A percentile compares a stretch with the other conserved stretches of the same genome.
These are phyloP conservation scores for Callitettix versicolor DNA, from an alignment of 1,140 invertebrate species.

Conservation along the genomic window DNA sequence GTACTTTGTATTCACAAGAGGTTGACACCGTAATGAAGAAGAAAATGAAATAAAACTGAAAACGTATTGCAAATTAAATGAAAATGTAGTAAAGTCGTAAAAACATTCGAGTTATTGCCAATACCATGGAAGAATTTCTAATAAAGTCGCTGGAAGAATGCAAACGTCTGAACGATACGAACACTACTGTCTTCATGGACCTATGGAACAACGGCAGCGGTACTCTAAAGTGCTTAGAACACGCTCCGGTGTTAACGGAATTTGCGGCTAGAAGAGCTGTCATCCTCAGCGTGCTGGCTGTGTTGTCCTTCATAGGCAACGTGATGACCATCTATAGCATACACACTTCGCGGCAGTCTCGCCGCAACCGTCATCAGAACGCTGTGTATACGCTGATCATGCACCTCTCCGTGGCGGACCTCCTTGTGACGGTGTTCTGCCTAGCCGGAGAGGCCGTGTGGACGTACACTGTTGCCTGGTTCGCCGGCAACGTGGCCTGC, in stretches of 20 bases:
- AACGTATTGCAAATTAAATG: too few species aligned
- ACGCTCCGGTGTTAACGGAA: slow-evolving; percentile 48
- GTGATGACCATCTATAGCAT: slow-evolving; percentile 63
- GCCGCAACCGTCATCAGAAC: slow-evolving; percentile 42
- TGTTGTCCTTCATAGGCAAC: slow-evolving; percentile 62
- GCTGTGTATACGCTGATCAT: slow-evolving; percentile 67
- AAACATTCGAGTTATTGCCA: too few species aligned
- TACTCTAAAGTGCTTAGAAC: slow-evolving; percentile 37
- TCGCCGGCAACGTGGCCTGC: slow-evolving; percentile 59
- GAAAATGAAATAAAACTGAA: too few species aligned
- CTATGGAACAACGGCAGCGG: slow-evolving; percentile 4
- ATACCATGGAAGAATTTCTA: too few species aligned
- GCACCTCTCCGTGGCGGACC: slow-evolving; percentile 62
- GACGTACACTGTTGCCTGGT: slow-evolving; percentile 72
- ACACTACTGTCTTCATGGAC: background rate
- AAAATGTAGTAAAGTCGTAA: too few species aligned
- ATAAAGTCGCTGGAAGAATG: background rate
- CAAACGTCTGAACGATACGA: background rate
- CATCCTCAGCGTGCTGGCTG: slow-evolving; percentile 52
- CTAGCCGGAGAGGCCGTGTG: slow-evolving; percentile 67
- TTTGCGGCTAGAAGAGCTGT: slow-evolving; percentile 47
- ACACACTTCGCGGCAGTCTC: slow-evolving; percentile 27
- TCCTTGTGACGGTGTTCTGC: slow-evolving; percentile 68
- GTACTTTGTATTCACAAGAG: too few species aligned
- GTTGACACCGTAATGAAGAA: too few species aligned